phyloP scores from a whole-genome alignment of 2,113 vertebrate genomes.

The Muscicapa adusta region DNA sequence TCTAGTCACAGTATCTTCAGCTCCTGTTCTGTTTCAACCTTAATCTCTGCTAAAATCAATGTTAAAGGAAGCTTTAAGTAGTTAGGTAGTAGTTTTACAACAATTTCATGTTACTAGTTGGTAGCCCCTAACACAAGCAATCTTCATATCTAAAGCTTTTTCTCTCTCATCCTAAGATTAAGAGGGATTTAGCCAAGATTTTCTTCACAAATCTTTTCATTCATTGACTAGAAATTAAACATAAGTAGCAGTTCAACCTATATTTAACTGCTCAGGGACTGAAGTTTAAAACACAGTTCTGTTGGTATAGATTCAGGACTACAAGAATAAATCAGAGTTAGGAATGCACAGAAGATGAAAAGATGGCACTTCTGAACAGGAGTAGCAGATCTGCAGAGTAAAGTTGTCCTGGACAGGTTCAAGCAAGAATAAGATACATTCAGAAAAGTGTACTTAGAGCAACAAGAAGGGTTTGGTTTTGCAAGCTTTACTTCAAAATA shows the following conservation, averaged over 20 bases:
- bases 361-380: neutral
- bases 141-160: neutral
- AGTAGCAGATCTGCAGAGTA: neutral
- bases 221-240: neutral
- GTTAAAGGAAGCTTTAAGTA: neutral
- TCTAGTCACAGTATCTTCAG: neutral
- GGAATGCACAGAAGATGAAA: neutral
- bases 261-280: neutral
- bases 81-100: neutral
- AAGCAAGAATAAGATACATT: neutral
- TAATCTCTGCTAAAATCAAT: neutral
- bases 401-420: neutral
- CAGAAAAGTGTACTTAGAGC: neutral
- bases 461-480: neutral
- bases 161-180: neutral
- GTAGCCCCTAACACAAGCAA: neutral
- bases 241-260: neutral
- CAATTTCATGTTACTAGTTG: neutral
- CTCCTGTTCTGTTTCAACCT: neutral
- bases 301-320: neutral
- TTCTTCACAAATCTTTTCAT: neutral
- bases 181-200: neutral
- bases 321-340: neutral
- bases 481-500: conserved; percentile 51
- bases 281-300: neutral